A percentile compares a stretch with the other conserved stretches of the same genome.
Evolutionary conservation across 2,888 invertebrate genomes (phyloP).

Genomic region (Drosophila maculinotata): DNA sequence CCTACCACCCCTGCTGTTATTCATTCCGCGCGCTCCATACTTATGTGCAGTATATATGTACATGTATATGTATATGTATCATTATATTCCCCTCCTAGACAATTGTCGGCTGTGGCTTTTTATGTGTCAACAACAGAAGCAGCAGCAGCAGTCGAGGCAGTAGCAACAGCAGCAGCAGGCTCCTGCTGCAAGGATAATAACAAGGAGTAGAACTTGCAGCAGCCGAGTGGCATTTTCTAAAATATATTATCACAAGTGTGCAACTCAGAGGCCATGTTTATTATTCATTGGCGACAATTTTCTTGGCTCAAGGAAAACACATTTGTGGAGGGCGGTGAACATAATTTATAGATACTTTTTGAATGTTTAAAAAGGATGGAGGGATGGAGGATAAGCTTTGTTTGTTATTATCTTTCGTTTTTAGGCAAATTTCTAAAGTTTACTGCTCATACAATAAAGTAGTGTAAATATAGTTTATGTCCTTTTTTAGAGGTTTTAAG

Average conservation of each 20-base stretch:
- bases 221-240: constrained; percentile 28
- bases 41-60: constrained; percentile 16
- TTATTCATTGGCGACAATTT: constrained; percentile 23
- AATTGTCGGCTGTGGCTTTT: constrained; percentile 46
- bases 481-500: too few species aligned
- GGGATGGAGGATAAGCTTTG: too few species aligned
- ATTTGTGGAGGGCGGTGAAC: background rate
- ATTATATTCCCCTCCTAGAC: constrained; percentile 43
- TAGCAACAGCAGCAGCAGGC: constrained; percentile 5
- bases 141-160: constrained; percentile 10
- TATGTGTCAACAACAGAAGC: constrained; percentile 52
- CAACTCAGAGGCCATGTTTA: constrained; percentile 26
- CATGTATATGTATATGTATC: constrained; percentile 8
- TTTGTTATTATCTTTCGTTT: background rate
- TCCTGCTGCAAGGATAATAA: constrained; percentile 46
- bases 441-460: too few species aligned
- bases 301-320: constrained; percentile 6
- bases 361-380: background rate
- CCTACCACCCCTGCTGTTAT: too few species aligned
- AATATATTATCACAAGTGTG: constrained; percentile 29
- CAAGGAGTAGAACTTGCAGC: constrained; percentile 35
- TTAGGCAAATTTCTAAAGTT: background rate
- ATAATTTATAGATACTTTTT: constrained; percentile 8
- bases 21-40: constrained; percentile 1
- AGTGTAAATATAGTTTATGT: too few species aligned